Percentiles rank a stretch among this genome's conserved stretches.
phyloP scores from a whole-genome alignment of 2,797 vertebrate genomes.

The Loris lydekkerianus region DNA sequence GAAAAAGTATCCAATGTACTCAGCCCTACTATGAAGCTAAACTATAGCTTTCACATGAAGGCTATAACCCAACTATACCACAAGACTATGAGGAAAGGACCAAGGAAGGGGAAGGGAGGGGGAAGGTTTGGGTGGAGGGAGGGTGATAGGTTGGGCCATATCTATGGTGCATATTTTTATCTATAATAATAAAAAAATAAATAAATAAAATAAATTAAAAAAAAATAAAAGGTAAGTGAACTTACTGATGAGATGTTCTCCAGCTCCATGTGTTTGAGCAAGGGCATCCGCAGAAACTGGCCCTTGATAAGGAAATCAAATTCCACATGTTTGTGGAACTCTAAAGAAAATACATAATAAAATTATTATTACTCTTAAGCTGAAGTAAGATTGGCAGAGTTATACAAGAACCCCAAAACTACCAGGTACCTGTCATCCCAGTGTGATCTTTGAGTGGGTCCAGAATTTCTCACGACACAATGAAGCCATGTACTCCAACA shows the following conservation, averaged over 20 bases:
- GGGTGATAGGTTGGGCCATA: too few relatives aligned
- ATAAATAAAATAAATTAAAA: too few relatives aligned
- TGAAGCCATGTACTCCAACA: background rate
- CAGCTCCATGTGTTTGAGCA: constrained; percentile 94
- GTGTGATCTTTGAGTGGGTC: background rate
- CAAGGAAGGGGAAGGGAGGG: too few relatives aligned
- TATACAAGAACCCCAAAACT: background rate
- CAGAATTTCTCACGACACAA: background rate
- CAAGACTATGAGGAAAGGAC: too few relatives aligned
- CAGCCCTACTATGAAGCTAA: too few relatives aligned
- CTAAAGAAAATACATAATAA: constrained; percentile 86
- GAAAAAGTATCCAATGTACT: too few relatives aligned
- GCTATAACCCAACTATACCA: too few relatives aligned
- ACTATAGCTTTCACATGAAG: too few relatives aligned
- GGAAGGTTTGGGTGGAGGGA: too few relatives aligned
- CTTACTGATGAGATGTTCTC: constrained; percentile 96
- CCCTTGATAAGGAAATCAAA: constrained; percentile 98
- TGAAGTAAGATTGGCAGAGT: background rate
- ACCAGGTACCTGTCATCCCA: background rate
- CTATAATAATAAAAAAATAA: too few relatives aligned
- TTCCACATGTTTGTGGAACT: constrained; percentile 94
- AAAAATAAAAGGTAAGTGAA: background rate
- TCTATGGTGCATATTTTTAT: too few relatives aligned
- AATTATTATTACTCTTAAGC: constrained; percentile 10
- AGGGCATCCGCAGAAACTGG: constrained; percentile 94